Conservation (phyloP, 2,888 invertebrate species). For the Clepsis dumicolana region DNA sequence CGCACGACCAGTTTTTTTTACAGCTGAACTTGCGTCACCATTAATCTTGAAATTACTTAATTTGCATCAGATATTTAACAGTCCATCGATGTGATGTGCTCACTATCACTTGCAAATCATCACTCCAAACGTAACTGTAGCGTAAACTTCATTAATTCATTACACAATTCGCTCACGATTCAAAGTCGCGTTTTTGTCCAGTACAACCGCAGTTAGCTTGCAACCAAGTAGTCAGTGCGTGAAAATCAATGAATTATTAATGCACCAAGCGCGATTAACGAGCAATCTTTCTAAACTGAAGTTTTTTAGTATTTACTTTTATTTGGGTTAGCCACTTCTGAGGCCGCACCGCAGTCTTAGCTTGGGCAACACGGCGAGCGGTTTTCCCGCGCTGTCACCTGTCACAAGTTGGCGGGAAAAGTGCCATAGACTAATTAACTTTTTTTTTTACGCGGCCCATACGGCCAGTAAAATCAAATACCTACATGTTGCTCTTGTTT, state of each 20-base stretch:
- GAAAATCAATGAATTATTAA: slow-evolving; percentile 32
- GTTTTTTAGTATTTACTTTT: slow-evolving; percentile 51
- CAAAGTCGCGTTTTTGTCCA: neutral
- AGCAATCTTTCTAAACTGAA: slow-evolving; percentile 37
- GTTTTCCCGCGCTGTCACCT: slow-evolving; percentile 61
- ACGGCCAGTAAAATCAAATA: slow-evolving; percentile 16
- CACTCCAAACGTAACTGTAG: slow-evolving; percentile 11
- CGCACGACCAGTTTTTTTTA: neutral
- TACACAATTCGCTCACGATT: slow-evolving; percentile 24
- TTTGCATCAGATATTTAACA: neutral
- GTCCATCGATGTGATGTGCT: slow-evolving; percentile 9
- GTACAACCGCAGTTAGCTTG: slow-evolving; percentile 1
- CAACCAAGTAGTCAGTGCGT: slow-evolving; percentile 11
- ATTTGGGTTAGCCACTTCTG: slow-evolving; percentile 61
- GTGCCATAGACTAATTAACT: slow-evolving; percentile 37
- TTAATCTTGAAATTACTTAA: slow-evolving; percentile 4
- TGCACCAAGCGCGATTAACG: slow-evolving; percentile 27
- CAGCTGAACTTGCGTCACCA: neutral
- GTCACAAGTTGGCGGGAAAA: slow-evolving; percentile 64
- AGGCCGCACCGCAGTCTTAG: slow-evolving; percentile 55
- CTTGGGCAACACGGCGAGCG: slow-evolving; percentile 56
- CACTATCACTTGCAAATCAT: slow-evolving; percentile 10
- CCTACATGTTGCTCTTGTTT: slow-evolving; percentile 1
- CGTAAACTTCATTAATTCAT: slow-evolving; percentile 28
- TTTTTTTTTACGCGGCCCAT: slow-evolving; percentile 10